A percentile compares a stretch with the other conserved stretches of the same genome.
phyloP scores from a whole-genome alignment of 2,797 vertebrate species.

The Eulemur albifrons region DNA sequence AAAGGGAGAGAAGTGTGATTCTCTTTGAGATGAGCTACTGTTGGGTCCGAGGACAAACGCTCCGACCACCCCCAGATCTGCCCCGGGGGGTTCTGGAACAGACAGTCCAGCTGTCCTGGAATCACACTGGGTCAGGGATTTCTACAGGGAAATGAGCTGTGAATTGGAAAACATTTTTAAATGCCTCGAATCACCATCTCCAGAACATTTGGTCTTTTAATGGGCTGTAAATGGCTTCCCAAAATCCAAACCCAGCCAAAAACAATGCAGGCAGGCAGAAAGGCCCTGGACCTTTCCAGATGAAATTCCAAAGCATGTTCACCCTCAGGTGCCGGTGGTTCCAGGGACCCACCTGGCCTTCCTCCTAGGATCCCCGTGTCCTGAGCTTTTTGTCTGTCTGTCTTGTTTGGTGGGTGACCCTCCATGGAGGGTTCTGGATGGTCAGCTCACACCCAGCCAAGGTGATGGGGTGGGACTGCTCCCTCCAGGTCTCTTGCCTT shows the following conservation, averaged over 20 bases:
- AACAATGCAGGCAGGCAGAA: slow-evolving; percentile 7
- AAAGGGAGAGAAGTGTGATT: not conserved
- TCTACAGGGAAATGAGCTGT: slow-evolving; percentile 39
- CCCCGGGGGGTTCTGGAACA: not conserved
- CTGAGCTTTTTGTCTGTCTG: not conserved
- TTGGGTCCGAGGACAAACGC: not conserved
- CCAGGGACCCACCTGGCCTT: not conserved
- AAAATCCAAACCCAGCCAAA: slow-evolving; percentile 24
- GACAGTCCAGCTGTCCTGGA: not conserved
- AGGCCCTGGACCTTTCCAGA: not conserved
- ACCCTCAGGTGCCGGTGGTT: not conserved
- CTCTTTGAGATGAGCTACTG: not conserved
- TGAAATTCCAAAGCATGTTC: not conserved
- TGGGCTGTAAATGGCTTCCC: slow-evolving; percentile 43
- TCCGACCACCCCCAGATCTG: not conserved
- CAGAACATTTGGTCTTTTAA: slow-evolving; percentile 56
- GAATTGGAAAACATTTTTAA: not conserved
- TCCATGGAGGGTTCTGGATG: not conserved
- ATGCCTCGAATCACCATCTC: slow-evolving; percentile 35
- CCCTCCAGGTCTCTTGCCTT: not conserved
- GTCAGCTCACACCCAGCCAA: not conserved
- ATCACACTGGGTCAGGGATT: not conserved
- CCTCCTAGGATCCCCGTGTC: not conserved
- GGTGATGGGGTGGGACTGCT: not conserved
- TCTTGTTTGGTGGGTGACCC: not conserved